These are phyloP conservation scores for Sarcophaga bullata DNA, from an alignment of 1,140 invertebrate genomes.

Conservation along the genomic window DNA sequence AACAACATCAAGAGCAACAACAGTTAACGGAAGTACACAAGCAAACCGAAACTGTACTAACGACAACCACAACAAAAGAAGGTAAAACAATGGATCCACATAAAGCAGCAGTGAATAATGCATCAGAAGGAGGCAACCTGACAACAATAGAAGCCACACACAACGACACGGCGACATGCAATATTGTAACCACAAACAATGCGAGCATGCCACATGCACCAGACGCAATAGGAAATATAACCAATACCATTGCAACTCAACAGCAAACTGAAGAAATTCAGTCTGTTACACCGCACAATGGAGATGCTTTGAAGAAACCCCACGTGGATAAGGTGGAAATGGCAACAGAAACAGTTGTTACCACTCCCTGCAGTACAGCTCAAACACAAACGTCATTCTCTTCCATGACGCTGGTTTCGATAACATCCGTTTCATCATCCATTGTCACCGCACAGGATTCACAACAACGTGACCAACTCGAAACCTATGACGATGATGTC, in stretches of 20 bases:
- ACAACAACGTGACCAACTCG: constrained; percentile 40
- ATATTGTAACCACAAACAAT: neutral
- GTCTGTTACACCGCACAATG: neutral
- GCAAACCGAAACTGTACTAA: neutral
- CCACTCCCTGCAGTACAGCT: neutral
- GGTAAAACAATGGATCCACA: constrained; percentile 1
- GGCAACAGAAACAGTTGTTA: neutral
- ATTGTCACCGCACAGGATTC: constrained; percentile 4
- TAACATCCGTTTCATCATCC: constrained; percentile 24
- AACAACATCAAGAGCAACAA: neutral
- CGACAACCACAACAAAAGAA: neutral
- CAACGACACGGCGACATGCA: neutral
- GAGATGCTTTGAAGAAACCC: neutral
- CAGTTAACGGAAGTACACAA: neutral
- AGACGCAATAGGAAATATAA: constrained; percentile 27
- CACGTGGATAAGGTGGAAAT: neutral
- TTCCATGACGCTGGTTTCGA: neutral
- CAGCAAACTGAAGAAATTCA: neutral
- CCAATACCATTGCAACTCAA: neutral
- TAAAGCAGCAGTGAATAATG: neutral
- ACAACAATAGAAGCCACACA: constrained; percentile 23
- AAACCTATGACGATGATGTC: constrained; percentile 54
- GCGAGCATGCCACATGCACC: neutral
- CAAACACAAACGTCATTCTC: constrained; percentile 7
- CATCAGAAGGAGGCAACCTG: neutral